phyloP scores from a whole-genome alignment of 1,140 invertebrate genomes.

The Metaphire vulgaris region DNA sequence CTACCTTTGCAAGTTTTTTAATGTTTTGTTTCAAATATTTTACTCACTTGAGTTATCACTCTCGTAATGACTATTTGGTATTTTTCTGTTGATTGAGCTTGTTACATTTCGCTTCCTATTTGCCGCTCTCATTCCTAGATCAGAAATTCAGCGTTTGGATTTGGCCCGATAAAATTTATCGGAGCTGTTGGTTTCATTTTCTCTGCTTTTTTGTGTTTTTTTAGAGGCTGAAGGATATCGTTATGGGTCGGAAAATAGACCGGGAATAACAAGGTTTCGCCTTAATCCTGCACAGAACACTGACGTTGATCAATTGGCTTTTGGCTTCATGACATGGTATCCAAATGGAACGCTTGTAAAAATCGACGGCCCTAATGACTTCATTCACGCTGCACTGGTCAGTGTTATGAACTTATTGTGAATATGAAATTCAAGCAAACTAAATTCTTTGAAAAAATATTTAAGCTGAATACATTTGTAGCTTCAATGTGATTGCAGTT shows the following conservation, averaged over 20 bases:
- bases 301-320: constrained; percentile 37
- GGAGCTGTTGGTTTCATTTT: too few species aligned
- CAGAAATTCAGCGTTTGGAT: too few species aligned
- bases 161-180: too few species aligned
- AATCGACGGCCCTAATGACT: constrained; percentile 37
- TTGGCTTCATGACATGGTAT: constrained; percentile 45
- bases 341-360: constrained; percentile 38
- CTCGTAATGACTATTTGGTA: too few species aligned
- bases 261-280: constrained; percentile 37
- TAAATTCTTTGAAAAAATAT: too few species aligned
- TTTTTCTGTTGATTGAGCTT: too few species aligned
- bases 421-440: not conserved
- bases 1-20: too few species aligned
- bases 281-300: constrained; percentile 31
- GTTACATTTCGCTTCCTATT: too few species aligned
- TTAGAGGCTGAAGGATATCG: constrained; percentile 42
- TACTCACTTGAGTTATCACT: too few species aligned
- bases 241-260: constrained; percentile 30
- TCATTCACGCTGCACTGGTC: constrained; percentile 42
- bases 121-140: too few species aligned
- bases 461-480: too few species aligned
- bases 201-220: constrained; percentile 24
- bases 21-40: too few species aligned
- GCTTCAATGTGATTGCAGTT: not conserved
- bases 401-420: constrained; percentile 19